Base-by-base conservation (phyloP, 2,888 invertebrate genomes). In the Drosophila vallismaia region DNA sequence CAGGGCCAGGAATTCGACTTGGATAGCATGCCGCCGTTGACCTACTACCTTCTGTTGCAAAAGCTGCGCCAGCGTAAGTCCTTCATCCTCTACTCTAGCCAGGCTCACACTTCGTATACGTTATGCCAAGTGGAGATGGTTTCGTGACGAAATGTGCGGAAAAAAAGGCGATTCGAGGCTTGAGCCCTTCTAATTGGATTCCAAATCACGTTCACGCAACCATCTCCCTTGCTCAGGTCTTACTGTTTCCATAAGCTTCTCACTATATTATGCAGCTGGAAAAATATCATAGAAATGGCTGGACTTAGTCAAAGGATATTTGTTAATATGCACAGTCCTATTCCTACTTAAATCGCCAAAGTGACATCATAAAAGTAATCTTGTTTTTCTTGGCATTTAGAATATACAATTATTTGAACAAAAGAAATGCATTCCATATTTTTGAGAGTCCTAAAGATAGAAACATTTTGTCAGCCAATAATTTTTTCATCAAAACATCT, bases 11-110 rank as follows among this genome's bases (percentile, higher is more conserved):
- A 89, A 71, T 83, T 79, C 51, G 89, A 89, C 64, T 71, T 89
- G 75, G 89, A 89, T 57, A 90, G 78, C 71, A 88, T 90, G 87
- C 81, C 88, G 59, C 89, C 90, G 64, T 50, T 90, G 59, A 74
- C 89, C 57, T 89, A 90, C 67, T 88, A 86, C 64, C 64, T 90
- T 79, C 77, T 89, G 58, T 38, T 89, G 72, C 89, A 90, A 60
- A 89, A 88, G 74, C 60, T 89, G 0, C 84, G 89, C 49, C 89
- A 89, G 71, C 57, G 89, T 90, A 74, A 78, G 89, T 85, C 44
- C 44, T 44, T 44, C 42, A 14, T 9, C 24, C 44, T 44, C 24
- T 24, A 10, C 44, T 44, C 5, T 44, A 46, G 24, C 12, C 10
- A 33, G 42, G 59, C 67, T 19, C 70, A 76, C 58, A 67, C 58